A percentile compares a stretch with the other conserved stretches of the same genome.
These are phyloP conservation scores for Arvicanthis niloticus DNA, from an alignment of 2,113 vertebrate species.

Conservation along the genomic window DNA sequence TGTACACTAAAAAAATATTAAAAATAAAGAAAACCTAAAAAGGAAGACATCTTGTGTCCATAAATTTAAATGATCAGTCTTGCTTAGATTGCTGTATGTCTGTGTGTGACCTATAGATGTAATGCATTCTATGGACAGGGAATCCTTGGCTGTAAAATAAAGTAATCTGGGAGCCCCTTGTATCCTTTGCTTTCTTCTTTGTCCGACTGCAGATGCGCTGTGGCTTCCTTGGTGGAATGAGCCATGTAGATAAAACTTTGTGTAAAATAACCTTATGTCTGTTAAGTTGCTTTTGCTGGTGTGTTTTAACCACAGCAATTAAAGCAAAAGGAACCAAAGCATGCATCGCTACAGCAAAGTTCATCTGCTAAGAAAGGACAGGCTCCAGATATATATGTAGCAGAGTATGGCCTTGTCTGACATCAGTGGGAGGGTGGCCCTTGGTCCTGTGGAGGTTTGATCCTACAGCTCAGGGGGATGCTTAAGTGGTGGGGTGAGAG, in stretches of 20 bases:
- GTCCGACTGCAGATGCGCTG: background rate
- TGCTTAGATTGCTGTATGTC: too few relatives aligned
- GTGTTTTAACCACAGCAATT: background rate
- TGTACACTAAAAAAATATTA: too few relatives aligned
- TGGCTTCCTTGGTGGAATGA: background rate
- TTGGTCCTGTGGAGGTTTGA: too few relatives aligned
- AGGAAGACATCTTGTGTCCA: too few relatives aligned
- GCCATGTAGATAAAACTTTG: background rate
- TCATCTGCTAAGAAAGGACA: background rate
- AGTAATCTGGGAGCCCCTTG: background rate
- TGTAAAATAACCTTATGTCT: background rate
- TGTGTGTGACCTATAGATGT: too few relatives aligned
- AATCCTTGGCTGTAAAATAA: background rate
- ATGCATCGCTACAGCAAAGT: background rate
- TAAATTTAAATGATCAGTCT: too few relatives aligned
- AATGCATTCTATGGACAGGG: background rate
- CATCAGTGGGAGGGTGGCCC: too few relatives aligned
- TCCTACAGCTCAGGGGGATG: too few relatives aligned
- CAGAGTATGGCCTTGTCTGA: too few relatives aligned
- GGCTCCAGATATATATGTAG: too few relatives aligned
- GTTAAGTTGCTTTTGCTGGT: background rate
- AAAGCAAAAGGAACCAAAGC: background rate
- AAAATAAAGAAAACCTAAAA: too few relatives aligned
- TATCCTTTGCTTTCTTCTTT: background rate
- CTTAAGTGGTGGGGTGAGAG: too few relatives aligned